Evolutionary conservation across 2,113 vertebrate genomes (phyloP), one percentile per base, ranked within the genome.

Genomic region (Anguilla rostrata): DNA sequence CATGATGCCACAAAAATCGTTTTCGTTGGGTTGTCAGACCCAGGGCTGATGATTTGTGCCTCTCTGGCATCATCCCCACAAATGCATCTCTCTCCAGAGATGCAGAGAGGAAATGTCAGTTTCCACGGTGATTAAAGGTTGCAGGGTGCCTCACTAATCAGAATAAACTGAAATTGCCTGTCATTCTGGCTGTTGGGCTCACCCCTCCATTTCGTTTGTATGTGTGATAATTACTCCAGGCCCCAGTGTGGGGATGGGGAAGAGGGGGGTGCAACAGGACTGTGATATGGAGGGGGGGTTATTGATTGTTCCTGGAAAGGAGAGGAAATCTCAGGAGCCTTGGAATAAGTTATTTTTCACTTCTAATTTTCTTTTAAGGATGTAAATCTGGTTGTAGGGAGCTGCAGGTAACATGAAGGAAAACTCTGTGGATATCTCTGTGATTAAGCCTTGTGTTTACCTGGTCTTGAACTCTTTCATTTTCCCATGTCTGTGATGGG

Each of bases 61-160:
- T 79, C 82, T 14, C 81, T 63, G 5, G 0, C n/a, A 8, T 78
- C 6, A n/a, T 29, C 79, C 49, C 83, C 26, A 56, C 84, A 34
- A 26, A 75, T 86, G 4, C 12, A 78, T 82, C 56, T 20, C 63
- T 20, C 40, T 78, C 83, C 66, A 43, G 83, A 26, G 53, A 91
- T 83, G 87, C 87, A 85, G 85, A 88, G 66, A 49, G 78, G 81
- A 85, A 85, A 78, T 86, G 87, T 83, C 49, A 43, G 90, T 91
- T 90, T 90, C 90, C 89, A 71, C 84, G 85, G 90, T 90, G 91
- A 94, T 87, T 84, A 87, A 86, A 84, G 90, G 90, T 90, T 86
- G 90, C 85, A 86, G 87, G 86, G 83, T 66, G 90, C 87, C 84
- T 87, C 92, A 90, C 90, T 92, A 89, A 92, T 92, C 88, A 92